Percentiles rank a stretch among this genome's conserved stretches.
Conservation (phyloP, 2,113 vertebrate species). For the Hystrix cristata region DNA sequence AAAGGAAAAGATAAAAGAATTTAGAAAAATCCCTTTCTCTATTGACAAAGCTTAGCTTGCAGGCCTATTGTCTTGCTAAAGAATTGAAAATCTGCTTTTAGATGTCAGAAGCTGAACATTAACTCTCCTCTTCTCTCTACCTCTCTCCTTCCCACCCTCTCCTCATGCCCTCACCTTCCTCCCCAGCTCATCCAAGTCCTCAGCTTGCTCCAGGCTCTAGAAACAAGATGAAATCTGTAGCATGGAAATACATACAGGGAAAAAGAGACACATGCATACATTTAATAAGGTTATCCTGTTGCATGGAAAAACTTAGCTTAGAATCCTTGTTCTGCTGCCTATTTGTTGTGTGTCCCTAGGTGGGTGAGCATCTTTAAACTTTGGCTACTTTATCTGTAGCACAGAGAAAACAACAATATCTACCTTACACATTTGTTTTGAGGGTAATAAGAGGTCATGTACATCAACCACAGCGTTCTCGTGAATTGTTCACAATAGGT, state of each 20-base stretch:
- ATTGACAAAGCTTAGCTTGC: neutral
- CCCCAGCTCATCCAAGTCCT: neutral
- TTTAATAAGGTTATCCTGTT: neutral
- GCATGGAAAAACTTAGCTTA: neutral
- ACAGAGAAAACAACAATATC: neutral
- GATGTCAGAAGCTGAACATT: neutral
- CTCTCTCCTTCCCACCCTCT: neutral
- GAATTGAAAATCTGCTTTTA: conserved; percentile 37
- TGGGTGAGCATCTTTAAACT: neutral
- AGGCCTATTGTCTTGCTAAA: neutral
- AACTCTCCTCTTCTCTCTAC: neutral
- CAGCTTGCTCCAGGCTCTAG: neutral
- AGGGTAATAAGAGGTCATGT: neutral
- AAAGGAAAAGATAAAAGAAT: neutral
- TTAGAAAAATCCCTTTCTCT: conserved; percentile 41
- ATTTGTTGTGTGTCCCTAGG: neutral
- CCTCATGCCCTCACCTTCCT: neutral
- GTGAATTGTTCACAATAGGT: neutral
- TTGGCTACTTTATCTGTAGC: neutral
- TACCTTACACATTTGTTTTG: neutral
- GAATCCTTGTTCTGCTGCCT: neutral
- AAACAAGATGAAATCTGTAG: neutral
- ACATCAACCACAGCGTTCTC: neutral
- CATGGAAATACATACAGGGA: neutral
- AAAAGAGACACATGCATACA: no score